phyloP scores from a whole-genome alignment of 2,113 vertebrate species.

The Neogale vison region DNA sequence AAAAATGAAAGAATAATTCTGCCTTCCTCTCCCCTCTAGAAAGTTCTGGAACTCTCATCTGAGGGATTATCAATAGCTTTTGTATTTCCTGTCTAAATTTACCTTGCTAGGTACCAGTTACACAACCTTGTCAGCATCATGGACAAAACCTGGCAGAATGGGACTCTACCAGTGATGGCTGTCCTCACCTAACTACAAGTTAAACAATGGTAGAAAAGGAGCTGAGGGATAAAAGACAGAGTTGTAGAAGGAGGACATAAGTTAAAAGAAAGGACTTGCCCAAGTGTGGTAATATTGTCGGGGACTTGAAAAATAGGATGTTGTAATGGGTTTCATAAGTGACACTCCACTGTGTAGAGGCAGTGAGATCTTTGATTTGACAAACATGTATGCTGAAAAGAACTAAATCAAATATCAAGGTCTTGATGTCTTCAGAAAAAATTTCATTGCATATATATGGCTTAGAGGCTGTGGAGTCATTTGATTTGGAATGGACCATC shows the following conservation, averaged over 20 bases:
- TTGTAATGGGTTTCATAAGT: background rate
- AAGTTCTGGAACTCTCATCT: background rate
- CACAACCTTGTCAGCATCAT: background rate
- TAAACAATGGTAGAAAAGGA: background rate
- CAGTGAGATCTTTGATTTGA: background rate
- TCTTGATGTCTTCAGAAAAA: background rate
- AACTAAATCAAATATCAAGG: background rate
- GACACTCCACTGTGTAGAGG: background rate
- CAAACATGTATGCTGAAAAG: background rate
- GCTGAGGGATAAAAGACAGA: background rate
- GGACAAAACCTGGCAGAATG: background rate
- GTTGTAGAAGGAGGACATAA: background rate
- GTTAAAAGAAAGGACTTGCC: background rate
- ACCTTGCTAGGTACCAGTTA: background rate
- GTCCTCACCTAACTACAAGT: background rate
- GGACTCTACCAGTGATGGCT: background rate
- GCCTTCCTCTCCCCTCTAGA: background rate
- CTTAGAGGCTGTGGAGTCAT: background rate
- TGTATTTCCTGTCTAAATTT: background rate
- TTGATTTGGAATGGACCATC: background rate
- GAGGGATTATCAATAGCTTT: background rate
- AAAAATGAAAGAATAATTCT: background rate
- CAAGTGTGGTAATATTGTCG: background rate
- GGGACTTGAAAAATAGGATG: background rate
- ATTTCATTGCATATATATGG: accelerated